phyloP scores from a whole-genome alignment of 2,113 vertebrate species.

The Pelvicachromis taeniatus region DNA sequence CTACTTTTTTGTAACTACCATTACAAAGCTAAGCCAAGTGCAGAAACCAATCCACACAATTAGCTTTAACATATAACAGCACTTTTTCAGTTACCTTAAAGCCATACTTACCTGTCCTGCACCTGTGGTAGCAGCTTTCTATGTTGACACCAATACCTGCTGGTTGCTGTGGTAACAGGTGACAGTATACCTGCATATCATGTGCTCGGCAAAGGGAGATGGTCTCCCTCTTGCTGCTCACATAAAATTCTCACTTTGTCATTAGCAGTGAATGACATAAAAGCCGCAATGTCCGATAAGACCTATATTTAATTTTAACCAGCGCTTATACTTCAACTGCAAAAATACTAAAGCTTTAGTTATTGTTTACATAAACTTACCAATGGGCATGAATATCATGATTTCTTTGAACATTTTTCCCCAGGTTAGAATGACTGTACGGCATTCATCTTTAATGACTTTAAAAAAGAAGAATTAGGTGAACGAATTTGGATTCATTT shows the following conservation, averaged over 20 bases:
- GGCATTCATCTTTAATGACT: not conserved
- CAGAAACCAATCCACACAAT: not conserved
- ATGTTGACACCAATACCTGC: not conserved
- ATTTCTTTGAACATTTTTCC: not conserved
- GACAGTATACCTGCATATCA: not conserved
- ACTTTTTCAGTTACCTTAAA: not conserved
- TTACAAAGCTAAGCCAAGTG: not conserved
- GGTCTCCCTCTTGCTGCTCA: not conserved
- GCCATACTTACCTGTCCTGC: not conserved
- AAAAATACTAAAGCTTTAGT: not conserved
- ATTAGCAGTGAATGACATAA: not conserved
- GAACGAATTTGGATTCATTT: not conserved
- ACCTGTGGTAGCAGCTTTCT: not conserved
- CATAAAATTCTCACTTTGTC: not conserved
- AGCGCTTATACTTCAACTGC: not conserved
- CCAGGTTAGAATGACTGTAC: not conserved
- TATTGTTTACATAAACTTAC: not conserved
- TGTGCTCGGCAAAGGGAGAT: not conserved
- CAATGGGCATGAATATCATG: not conserved
- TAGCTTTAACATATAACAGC: not conserved
- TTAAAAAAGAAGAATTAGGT: not conserved
- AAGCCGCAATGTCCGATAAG: not conserved
- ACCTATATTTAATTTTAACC: not conserved
- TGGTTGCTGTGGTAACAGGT: slow-evolving; percentile 51
- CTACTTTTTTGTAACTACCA: not conserved